phyloP scores from a whole-genome alignment of 2,888 invertebrate species.

The Trissonchulus sp. region DNA sequence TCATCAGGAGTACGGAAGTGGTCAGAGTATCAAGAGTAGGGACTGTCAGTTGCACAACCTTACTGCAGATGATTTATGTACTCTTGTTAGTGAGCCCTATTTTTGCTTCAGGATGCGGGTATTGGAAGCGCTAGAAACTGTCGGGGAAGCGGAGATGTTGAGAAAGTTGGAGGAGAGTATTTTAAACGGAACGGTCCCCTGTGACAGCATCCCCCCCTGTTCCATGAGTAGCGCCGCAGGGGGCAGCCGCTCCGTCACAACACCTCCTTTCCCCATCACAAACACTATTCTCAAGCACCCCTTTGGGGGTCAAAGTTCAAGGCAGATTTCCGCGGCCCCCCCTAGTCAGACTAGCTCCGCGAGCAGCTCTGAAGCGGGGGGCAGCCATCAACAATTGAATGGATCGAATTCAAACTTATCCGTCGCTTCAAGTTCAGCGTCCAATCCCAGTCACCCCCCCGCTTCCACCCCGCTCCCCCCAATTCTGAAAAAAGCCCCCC shows the following conservation, averaged over 20 bases:
- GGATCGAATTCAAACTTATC: neutral
- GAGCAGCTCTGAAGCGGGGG: neutral
- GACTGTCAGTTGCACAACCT: no score
- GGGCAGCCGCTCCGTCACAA: slow-evolving; percentile 22
- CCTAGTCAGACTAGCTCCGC: neutral
- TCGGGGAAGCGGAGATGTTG: slow-evolving; percentile 46
- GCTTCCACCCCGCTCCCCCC: neutral
- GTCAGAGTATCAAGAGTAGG: no score
- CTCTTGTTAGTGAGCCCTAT: no score
- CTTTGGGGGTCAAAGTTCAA: neutral
- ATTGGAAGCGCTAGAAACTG: slow-evolving; percentile 49
- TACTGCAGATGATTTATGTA: no score
- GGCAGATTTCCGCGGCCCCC: neutral
- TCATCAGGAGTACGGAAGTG: no score
- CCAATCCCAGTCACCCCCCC: neutral
- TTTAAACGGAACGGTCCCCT: slow-evolving; percentile 37
- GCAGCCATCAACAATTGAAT: neutral
- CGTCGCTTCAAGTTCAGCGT: neutral
- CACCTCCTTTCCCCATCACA: slow-evolving; percentile 29
- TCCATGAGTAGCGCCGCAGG: neutral
- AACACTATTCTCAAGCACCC: slow-evolving; percentile 35
- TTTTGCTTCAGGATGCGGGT: slow-evolving; percentile 43
- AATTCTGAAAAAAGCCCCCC: neutral
- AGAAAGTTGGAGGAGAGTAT: slow-evolving; percentile 44
- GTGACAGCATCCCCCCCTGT: slow-evolving; percentile 5